phyloP scores from a whole-genome alignment of 1,140 invertebrate genomes.

The Calliopsis andreniformis region DNA sequence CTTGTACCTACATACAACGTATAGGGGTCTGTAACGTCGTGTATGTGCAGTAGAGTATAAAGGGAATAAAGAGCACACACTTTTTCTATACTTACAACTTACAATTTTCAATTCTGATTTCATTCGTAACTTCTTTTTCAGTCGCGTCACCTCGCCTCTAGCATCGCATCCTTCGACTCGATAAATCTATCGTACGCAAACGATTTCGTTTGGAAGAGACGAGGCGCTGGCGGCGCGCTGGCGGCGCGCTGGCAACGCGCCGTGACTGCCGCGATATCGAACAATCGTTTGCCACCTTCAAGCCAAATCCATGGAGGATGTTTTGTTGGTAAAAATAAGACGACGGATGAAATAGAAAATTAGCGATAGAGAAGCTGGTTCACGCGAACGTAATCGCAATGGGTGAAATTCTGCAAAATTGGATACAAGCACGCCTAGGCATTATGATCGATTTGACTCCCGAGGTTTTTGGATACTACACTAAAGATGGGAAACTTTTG shows the following conservation, averaged over 20 bases:
- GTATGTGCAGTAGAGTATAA: conserved; percentile 65
- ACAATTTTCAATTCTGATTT: conserved; percentile 42
- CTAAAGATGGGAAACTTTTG: conserved; percentile 77
- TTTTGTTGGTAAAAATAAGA: too few relatives aligned
- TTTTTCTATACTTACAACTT: conserved; percentile 64
- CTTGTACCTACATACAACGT: conserved; percentile 67
- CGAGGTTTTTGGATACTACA: conserved; percentile 68
- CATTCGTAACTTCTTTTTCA: too few relatives aligned
- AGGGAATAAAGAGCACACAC: conserved; percentile 62
- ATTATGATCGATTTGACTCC: conserved; percentile 68
- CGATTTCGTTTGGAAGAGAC: too few relatives aligned
- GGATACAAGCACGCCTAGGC: conserved; percentile 66
- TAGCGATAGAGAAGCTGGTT: background rate
- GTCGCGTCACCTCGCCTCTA: too few relatives aligned
- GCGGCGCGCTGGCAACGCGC: too few relatives aligned
- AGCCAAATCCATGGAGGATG: too few relatives aligned
- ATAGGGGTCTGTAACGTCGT: conserved; percentile 64
- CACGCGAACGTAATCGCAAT: too few relatives aligned
- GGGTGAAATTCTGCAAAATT: conserved; percentile 63
- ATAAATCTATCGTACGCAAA: too few relatives aligned
- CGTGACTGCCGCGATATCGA: background rate
- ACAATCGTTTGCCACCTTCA: background rate
- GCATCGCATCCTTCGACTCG: too few relatives aligned
- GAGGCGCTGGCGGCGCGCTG: too few relatives aligned
- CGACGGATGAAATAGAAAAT: too few relatives aligned